A percentile compares a stretch with the other conserved stretches of the same genome.
These are phyloP conservation scores for Sinocyclocheilus grahami DNA, from an alignment of 2,113 vertebrate species.

Conservation along the genomic window DNA sequence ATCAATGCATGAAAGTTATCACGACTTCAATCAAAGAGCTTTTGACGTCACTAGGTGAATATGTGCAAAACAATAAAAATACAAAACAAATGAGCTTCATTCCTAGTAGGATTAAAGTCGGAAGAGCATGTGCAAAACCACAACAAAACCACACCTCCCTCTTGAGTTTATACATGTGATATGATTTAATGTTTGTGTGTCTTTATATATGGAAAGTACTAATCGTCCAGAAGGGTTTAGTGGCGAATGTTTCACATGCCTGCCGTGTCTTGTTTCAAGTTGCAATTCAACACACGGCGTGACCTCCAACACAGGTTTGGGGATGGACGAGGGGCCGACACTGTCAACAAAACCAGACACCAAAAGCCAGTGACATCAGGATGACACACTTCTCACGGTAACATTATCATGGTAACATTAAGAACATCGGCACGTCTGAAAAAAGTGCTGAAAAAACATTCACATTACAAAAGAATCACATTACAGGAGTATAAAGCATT, in stretches of 20 bases:
- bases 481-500: not conserved
- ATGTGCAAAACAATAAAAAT: constrained; percentile 43
- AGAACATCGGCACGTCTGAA: not conserved
- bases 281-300: constrained; percentile 60
- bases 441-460: not conserved
- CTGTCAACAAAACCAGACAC: constrained; percentile 33
- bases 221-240: constrained; percentile 49
- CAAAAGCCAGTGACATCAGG: not conserved
- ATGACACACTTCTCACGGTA: constrained; percentile 25
- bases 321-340: not conserved
- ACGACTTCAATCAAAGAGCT: constrained; percentile 3
- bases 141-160: constrained; percentile 3
- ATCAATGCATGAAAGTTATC: not conserved
- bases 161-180: constrained; percentile 8
- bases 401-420: not conserved
- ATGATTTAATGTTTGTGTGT: constrained; percentile 15
- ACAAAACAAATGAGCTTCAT: constrained; percentile 51
- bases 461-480: not conserved
- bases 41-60: not conserved
- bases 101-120: not conserved
- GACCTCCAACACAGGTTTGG: constrained; percentile 15
- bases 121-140: constrained; percentile 37
- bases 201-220: constrained; percentile 30
- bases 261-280: constrained; percentile 73
- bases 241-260: constrained; percentile 53